Evolutionary conservation across 2,113 vertebrate species (phyloP).

Genomic region (Notiomystis cincta): DNA sequence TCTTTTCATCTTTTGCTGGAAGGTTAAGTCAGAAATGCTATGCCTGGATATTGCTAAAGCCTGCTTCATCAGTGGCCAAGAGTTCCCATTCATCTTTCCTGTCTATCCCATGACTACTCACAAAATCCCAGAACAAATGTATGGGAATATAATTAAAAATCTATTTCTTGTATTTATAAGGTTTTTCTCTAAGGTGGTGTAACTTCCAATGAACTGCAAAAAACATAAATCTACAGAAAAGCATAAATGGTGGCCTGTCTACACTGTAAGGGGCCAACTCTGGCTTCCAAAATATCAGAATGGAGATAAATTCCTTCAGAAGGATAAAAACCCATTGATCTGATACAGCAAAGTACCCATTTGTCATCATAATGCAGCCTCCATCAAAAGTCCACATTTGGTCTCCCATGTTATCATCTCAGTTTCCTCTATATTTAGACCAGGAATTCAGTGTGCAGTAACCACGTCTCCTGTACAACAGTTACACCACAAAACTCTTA

Average conservation of each 20-base stretch:
- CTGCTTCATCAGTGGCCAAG: background rate
- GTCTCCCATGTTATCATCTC: background rate
- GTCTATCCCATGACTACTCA: background rate
- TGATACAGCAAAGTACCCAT: background rate
- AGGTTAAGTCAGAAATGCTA: background rate
- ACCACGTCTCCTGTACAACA: background rate
- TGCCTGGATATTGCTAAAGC: background rate
- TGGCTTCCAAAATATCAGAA: background rate
- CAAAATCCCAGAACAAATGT: background rate
- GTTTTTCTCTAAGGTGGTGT: background rate
- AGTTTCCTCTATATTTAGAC: slow-evolving; percentile 9
- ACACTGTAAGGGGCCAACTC: background rate
- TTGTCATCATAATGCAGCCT: background rate
- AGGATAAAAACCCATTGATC: background rate
- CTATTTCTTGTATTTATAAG: background rate
- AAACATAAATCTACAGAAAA: background rate
- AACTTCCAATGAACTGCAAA: background rate
- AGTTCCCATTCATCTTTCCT: background rate
- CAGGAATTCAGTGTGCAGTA: background rate
- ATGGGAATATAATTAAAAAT: background rate
- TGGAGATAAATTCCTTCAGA: background rate
- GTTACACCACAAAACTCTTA: background rate
- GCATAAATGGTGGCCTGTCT: background rate
- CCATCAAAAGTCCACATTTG: background rate
- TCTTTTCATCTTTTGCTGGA: background rate